These are phyloP conservation scores for Hylaeus volcanicus DNA, from an alignment of 1,140 invertebrate species.

Conservation along the genomic window DNA sequence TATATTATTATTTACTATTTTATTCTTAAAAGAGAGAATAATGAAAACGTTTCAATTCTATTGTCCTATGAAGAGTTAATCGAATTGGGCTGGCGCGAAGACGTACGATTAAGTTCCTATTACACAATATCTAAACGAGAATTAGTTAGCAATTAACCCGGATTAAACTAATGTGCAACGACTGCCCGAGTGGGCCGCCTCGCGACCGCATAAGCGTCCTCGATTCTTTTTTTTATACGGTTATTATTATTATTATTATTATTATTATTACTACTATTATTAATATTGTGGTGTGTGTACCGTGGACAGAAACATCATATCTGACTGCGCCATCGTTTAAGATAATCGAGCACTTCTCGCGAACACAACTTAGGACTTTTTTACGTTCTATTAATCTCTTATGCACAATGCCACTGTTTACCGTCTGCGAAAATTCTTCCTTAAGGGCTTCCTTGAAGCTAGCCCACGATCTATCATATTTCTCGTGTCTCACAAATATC, in stretches of 20 bases:
- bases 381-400: too few species aligned
- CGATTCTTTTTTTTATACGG: conserved; percentile 1
- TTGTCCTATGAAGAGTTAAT: conserved; percentile 27
- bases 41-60: neutral
- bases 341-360: too few species aligned
- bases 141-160: conserved; percentile 61
- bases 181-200: conserved; percentile 20
- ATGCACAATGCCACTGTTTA: too few species aligned
- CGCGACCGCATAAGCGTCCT: conserved; percentile 20
- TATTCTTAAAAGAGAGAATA: neutral
- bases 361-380: too few species aligned
- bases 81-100: conserved; percentile 51
- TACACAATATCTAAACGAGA: conserved; percentile 63
- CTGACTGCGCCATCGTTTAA: too few species aligned
- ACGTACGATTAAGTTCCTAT: conserved; percentile 74
- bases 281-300: neutral
- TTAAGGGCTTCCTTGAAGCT: too few species aligned
- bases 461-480: too few species aligned
- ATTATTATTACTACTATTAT: neutral
- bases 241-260: conserved; percentile 10
- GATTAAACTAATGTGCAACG: conserved; percentile 47
- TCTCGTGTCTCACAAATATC: too few species aligned
- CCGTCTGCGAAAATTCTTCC: too few species aligned
- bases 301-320: too few species aligned
- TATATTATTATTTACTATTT: neutral